Evolutionary conservation across 1,140 invertebrate genomes (phyloP).

Genomic region (Psix sp.): DNA sequence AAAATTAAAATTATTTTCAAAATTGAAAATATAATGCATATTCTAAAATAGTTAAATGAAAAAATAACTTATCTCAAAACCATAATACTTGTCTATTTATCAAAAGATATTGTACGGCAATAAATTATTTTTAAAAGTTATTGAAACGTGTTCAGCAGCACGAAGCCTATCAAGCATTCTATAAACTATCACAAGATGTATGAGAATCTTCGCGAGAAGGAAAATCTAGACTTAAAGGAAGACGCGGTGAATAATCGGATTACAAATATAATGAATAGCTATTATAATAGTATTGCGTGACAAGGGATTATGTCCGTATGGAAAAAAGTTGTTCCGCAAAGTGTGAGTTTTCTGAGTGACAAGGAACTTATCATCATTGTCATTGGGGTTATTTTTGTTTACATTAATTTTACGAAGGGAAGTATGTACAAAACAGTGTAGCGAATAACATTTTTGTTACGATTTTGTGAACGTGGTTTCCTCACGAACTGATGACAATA

Average conservation of each 20-base stretch:
- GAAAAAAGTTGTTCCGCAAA: conserved; percentile 17
- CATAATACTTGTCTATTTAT: too few relatives aligned
- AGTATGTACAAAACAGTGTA: conserved; percentile 28
- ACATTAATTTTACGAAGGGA: conserved; percentile 47
- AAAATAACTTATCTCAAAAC: too few relatives aligned
- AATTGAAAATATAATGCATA: too few relatives aligned
- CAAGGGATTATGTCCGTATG: conserved; percentile 34
- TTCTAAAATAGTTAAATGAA: too few relatives aligned
- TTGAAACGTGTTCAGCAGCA: conserved; percentile 30
- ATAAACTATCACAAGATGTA: conserved; percentile 36
- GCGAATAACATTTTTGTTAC: conserved; percentile 15
- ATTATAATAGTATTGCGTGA: conserved; percentile 44
- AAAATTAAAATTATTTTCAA: too few relatives aligned
- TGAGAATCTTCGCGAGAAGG: conserved; percentile 43
- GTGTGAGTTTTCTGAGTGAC: conserved; percentile 37
- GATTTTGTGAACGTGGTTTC: conserved; percentile 44
- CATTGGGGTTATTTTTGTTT: conserved; percentile 41
- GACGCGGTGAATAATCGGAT: conserved; percentile 55
- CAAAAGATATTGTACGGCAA: too few relatives aligned
- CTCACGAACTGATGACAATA: conserved; percentile 40
- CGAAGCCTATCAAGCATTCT: conserved; percentile 32
- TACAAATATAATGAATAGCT: conserved; percentile 53
- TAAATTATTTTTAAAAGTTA: conserved; percentile 19
- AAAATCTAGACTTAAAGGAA: conserved; percentile 45
- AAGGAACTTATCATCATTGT: conserved; percentile 42